Conservation (phyloP, 1,140 invertebrate genomes). For the Ostrea denselamellosa region DNA sequence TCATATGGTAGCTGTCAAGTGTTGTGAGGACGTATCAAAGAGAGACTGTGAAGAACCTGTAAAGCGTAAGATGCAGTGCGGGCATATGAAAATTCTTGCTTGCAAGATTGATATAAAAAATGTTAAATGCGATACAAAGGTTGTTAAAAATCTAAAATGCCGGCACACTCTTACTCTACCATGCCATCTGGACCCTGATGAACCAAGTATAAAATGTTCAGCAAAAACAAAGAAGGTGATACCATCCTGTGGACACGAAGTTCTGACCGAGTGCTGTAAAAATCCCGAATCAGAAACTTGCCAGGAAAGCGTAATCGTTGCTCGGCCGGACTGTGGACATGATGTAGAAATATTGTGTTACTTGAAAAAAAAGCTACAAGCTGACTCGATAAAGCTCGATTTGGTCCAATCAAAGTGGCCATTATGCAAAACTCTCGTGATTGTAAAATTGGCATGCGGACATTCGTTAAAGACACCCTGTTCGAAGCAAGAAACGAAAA, state of each 20-base stretch:
- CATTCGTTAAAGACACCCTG: neutral
- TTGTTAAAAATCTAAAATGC: neutral
- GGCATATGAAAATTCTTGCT: neutral
- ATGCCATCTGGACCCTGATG: neutral
- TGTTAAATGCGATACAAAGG: neutral
- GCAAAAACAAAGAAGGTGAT: neutral
- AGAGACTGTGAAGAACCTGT: neutral
- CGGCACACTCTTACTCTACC: neutral
- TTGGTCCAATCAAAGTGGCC: neutral
- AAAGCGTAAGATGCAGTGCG: neutral
- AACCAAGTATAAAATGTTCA: neutral
- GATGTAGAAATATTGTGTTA: neutral
- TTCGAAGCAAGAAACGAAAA: neutral
- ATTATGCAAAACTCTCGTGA: neutral
- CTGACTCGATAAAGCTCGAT: neutral
- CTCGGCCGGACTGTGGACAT: conserved; percentile 40
- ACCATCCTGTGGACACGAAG: conserved; percentile 82
- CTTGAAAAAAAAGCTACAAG: neutral
- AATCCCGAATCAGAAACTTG: conserved; percentile 81
- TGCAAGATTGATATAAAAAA: neutral
- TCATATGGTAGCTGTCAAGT: conserved; percentile 71
- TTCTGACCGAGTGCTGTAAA: conserved; percentile 80
- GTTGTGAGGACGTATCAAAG: conserved; percentile 73
- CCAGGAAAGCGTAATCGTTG: conserved; percentile 59
- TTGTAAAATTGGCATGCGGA: neutral